Conservation (phyloP, 1,140 invertebrate genomes). For the Apis cerana region DNA sequence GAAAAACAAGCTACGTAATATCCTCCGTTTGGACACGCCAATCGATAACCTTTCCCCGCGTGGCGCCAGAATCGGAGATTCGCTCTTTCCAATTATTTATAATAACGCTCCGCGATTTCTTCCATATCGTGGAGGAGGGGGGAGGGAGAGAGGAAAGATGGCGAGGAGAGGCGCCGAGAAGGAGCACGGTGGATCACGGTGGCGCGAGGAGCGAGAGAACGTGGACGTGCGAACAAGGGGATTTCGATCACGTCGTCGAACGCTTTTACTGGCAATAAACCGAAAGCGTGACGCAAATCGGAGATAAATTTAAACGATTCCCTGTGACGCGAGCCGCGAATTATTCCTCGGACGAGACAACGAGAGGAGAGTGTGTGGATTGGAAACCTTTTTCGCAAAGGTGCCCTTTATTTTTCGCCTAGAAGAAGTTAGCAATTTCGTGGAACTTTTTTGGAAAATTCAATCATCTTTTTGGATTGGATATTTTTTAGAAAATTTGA, state of each 20-base stretch:
- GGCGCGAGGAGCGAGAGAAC: constrained; percentile 9
- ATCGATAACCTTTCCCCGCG: constrained; percentile 31
- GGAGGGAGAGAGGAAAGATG: too few species aligned
- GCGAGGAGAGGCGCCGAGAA: too few species aligned
- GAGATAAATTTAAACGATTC: constrained; percentile 46
- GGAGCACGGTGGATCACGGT: too few species aligned
- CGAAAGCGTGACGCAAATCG: constrained; percentile 46
- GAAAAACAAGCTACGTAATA: not conserved
- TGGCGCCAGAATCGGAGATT: not conserved
- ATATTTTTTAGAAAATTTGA: too few species aligned
- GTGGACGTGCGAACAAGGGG: not conserved
- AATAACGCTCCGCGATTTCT: not conserved
- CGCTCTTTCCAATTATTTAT: not conserved
- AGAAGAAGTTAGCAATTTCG: too few species aligned
- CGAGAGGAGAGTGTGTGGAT: not conserved
- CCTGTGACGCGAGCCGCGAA: constrained; percentile 31
- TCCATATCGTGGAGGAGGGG: fast-evolving
- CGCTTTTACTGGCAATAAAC: constrained; percentile 53
- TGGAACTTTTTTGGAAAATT: not conserved
- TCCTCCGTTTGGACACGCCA: constrained; percentile 17
- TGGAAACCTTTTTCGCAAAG: not conserved
- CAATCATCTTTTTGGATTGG: not conserved
- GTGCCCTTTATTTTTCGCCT: constrained; percentile 8
- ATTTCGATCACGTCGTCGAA: not conserved
- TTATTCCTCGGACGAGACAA: constrained; percentile 25